Evolutionary conservation across 2,888 invertebrate species (phyloP).

Genomic region (Ophion costatus): DNA sequence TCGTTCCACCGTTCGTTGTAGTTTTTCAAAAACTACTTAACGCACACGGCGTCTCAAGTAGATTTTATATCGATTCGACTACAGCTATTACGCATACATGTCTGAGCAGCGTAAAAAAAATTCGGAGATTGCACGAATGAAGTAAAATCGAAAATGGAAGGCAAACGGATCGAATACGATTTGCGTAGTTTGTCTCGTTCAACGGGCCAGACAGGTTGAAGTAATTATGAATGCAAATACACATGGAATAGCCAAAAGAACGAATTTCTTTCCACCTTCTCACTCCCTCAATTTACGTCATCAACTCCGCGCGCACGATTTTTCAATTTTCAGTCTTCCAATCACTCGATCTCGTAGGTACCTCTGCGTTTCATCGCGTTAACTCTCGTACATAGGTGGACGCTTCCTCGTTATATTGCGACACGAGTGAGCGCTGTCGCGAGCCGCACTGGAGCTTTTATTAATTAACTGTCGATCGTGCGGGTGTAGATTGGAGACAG

Average conservation of each 20-base stretch:
- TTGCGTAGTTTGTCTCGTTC: neutral
- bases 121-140: neutral
- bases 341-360: constrained; percentile 44
- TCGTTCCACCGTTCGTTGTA: no score
- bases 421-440: constrained; percentile 50
- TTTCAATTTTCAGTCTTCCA: constrained; percentile 48
- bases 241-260: neutral
- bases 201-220: neutral
- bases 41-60: no score
- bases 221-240: constrained; percentile 2
- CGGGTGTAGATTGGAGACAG: constrained; percentile 57
- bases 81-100: no score
- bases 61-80: no score
- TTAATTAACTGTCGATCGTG: constrained; percentile 76
- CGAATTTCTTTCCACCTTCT: constrained; percentile 15
- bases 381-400: constrained; percentile 27
- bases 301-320: constrained; percentile 1
- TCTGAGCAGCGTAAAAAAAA: no score
- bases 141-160: neutral
- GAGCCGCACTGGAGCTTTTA: constrained; percentile 69
- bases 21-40: no score
- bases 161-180: neutral
- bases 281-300: constrained; percentile 6
- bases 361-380: constrained; percentile 53
- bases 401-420: constrained; percentile 60